These are phyloP conservation scores for Procambarus clarkii DNA, from an alignment of 1,140 invertebrate genomes.

Conservation along the genomic window DNA sequence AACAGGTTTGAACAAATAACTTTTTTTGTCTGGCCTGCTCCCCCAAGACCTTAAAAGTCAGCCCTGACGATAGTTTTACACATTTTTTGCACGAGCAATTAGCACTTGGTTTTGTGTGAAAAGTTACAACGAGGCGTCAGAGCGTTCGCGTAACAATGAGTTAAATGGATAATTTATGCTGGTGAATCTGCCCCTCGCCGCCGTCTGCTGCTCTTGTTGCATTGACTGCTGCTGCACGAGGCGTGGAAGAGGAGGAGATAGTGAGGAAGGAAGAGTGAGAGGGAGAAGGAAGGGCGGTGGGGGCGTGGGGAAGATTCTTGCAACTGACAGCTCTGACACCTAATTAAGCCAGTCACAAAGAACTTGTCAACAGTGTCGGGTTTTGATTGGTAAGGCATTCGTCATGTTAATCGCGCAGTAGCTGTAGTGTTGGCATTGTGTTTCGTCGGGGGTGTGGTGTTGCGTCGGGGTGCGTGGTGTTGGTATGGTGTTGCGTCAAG, in stretches of 20 bases:
- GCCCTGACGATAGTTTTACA: not conserved
- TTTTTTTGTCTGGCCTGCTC: not conserved
- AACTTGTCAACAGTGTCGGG: not conserved
- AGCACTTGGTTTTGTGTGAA: no score
- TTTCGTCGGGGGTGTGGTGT: no score
- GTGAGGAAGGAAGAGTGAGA: not conserved
- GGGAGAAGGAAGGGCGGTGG: no score
- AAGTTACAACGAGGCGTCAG: no score
- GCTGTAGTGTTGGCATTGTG: no score
- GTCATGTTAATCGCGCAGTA: not conserved
- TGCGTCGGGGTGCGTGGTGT: no score
- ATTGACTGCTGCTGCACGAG: not conserved
- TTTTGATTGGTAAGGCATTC: not conserved
- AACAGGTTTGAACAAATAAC: not conserved
- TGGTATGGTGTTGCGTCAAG: no score
- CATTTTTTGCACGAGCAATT: no score
- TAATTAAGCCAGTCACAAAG: conserved; percentile 31
- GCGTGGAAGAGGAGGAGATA: no score
- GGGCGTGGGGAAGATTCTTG: not conserved
- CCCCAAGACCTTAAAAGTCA: not conserved
- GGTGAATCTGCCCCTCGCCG: no score
- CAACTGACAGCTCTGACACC: conserved; percentile 36
- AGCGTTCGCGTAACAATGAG: no score
- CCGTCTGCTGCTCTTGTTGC: not conserved
- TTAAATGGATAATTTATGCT: no score